Evolutionary conservation across 2,888 invertebrate genomes (phyloP), one percentile per base, ranked within the genome.

Genomic region (Omphaloscelis lunosa): DNA sequence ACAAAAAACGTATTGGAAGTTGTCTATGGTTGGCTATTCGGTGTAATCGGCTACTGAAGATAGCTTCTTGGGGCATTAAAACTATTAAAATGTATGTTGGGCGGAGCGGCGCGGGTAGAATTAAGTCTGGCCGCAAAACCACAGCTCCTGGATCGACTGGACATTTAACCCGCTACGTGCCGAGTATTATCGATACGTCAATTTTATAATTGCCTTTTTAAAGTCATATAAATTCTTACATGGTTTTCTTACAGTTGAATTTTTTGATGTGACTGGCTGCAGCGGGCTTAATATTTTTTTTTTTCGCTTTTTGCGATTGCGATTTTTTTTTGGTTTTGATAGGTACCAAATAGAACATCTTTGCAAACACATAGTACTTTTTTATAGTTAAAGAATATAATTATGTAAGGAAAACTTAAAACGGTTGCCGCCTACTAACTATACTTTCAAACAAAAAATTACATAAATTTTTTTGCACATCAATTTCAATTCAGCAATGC

Each of bases 51-150:
- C 91, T 90, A 90, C 91, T 87, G 89, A 89, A 88, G 89, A 90
- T 89, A 90, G 89, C 89, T 92, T 92, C 92, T 90, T 90, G 90
- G 90, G 88, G 91, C 93, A 95, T 95, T 95, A 95, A 94, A 95
- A 95, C 95, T 95, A 95, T 96, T 95, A 95, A 96, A 95, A 93
- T 91, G 92, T 93, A 93, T 92, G 92, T 89, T 91, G 91, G 94
- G 93, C 92, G 93, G 91, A 91, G 89, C 92, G 82, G 80, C 92
- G 93, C 91, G 94, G 95, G 93, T 86, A 86, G 93, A 93, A 94
- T 93, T 94, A 93, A 93, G 93, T 93, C 93, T 90, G 88, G 94
- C 96, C 96, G 90, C 96, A 96, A 88, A 95, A 96, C 96, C 96
- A 93, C 96, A 96, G 95, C 95, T 96, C 90, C 95, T 95, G 95